Evolutionary conservation across 92 coral and sea anemone genomes (phyloP).

Genomic region (Heteractis magnifica): DNA sequence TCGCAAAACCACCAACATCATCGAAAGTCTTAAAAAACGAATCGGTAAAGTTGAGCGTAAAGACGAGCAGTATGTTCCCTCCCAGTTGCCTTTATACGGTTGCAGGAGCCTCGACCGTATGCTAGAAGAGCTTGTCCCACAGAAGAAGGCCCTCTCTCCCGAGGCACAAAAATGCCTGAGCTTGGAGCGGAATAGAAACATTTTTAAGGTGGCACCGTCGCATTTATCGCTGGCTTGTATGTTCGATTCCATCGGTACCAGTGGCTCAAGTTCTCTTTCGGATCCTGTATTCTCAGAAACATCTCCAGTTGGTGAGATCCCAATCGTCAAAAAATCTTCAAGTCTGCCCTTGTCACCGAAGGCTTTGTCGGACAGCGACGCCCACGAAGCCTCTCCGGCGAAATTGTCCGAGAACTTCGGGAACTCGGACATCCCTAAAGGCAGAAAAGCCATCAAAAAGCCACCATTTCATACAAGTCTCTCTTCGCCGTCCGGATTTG

Average conservation of each 20-base stretch:
- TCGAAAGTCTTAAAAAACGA: slow-evolving; percentile 76
- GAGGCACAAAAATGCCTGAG: slow-evolving; percentile 65
- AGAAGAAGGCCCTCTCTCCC: slow-evolving; percentile 59
- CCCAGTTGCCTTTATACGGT: neutral
- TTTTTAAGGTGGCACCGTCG: slow-evolving; percentile 52
- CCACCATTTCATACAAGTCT: slow-evolving; percentile 37
- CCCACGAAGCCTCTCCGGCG: slow-evolving; percentile 17
- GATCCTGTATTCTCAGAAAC: slow-evolving; percentile 9
- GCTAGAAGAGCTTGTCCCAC: slow-evolving; percentile 64
- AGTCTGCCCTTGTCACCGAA: neutral
- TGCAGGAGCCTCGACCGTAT: slow-evolving; percentile 47
- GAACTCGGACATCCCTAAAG: neutral
- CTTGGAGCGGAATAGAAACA: slow-evolving; percentile 58
- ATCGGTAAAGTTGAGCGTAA: slow-evolving; percentile 34
- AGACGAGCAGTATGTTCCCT: neutral
- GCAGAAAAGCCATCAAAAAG: slow-evolving; percentile 16
- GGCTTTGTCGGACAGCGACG: slow-evolving; percentile 9
- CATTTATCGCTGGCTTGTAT: slow-evolving; percentile 58
- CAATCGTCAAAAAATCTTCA: neutral
- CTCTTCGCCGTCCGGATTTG: slow-evolving; percentile 42
- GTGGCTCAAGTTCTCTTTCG: slow-evolving; percentile 23
- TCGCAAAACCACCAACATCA: slow-evolving; percentile 68
- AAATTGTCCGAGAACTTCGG: neutral
- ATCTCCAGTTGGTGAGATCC: neutral
- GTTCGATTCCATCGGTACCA: slow-evolving; percentile 47